Base-by-base conservation (phyloP, 1,140 invertebrate genomes). In the Megalopta genalis region DNA sequence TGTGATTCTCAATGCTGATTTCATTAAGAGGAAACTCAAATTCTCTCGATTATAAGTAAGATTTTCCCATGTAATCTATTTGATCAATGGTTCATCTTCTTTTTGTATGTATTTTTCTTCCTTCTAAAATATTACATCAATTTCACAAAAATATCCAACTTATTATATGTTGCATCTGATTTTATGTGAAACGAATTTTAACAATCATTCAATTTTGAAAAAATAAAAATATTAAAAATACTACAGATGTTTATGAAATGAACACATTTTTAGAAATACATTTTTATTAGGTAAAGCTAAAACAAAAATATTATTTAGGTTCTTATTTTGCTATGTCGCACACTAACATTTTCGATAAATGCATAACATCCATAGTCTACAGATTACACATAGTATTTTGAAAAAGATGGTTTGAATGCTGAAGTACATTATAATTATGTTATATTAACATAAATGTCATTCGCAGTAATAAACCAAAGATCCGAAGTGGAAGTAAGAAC, bases 1-100 rank as follows among this genome's bases (percentile, higher is more conserved):
- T 88, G 86, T 76, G 89, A 91, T 88, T 86, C 83, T 89, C 89
- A 83, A 86, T 83, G 85, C 78, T 78, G 73, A 66, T 73, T 62
- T 75, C 52, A 18, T 14, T 21, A 49, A 32, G 16, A 46, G 23
- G 39, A 27, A 16, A 72, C 25, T 49, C n/a, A 7, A 18, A 73
- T 46, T 25, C 37, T 52, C 57, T 21, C 27, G 12, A 23, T 77
- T 1, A 32, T 70, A 46, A 46, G 16, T 63, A 4, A 39, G 46
- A 72, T 74, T 74, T n/a, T 5, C 25, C 52, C 10, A 4, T 32
- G 32, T 6, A 39, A 3, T 66, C n/a, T 64, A 65, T 37, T 1
- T n/a, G 10, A 66, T 49, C 1, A 9, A n/a, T 16, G 18, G 18
- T 21, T 39, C 0, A n/a, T 16, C 16, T 14, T 37, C n/a, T 23